Percentiles rank a stretch among this genome's conserved stretches.
Conservation (phyloP, 1,140 invertebrate species). For the Coenobita brevimanus region DNA sequence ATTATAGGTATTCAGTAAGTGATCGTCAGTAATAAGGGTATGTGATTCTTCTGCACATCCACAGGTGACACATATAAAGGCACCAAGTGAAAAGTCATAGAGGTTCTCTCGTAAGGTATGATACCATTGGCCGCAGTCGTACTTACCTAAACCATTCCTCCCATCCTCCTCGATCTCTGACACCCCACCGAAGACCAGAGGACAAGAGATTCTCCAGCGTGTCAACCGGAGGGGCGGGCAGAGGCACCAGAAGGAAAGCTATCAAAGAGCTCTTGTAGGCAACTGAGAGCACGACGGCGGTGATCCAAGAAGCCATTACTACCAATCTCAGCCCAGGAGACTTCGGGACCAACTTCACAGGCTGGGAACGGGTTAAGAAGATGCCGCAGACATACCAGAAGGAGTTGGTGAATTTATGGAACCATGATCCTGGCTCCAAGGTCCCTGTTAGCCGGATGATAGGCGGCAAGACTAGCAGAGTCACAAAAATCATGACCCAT, state of each 20-base stretch:
- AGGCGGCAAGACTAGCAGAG: not conserved
- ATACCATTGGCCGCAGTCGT: not conserved
- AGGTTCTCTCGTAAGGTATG: not conserved
- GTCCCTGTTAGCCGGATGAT: slow-evolving; percentile 9
- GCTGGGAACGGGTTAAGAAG: slow-evolving; percentile 43
- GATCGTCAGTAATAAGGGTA: too few species aligned
- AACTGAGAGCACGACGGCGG: slow-evolving; percentile 36
- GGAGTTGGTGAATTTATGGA: slow-evolving; percentile 15
- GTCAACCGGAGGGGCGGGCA: slow-evolving; percentile 41
- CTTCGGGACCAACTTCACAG: slow-evolving; percentile 17
- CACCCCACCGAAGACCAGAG: slow-evolving; percentile 62
- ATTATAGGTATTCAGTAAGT: too few species aligned
- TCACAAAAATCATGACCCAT: slow-evolving; percentile 34
- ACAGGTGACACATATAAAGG: too few species aligned
- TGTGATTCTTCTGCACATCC: too few species aligned
- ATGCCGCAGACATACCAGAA: slow-evolving; percentile 47
- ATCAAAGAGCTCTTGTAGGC: slow-evolving; percentile 59
- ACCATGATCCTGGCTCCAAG: slow-evolving; percentile 22
- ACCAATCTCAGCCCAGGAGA: slow-evolving; percentile 19
- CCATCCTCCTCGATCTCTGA: slow-evolving; percentile 57
- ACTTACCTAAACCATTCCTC: slow-evolving; percentile 62
- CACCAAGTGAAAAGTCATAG: not conserved
- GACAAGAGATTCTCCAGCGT: slow-evolving; percentile 45
- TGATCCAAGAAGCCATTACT: slow-evolving; percentile 28
- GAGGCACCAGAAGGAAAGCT: slow-evolving; percentile 54